phyloP scores from a whole-genome alignment of 1,140 invertebrate species.

The Lutraria rhynchaena region DNA sequence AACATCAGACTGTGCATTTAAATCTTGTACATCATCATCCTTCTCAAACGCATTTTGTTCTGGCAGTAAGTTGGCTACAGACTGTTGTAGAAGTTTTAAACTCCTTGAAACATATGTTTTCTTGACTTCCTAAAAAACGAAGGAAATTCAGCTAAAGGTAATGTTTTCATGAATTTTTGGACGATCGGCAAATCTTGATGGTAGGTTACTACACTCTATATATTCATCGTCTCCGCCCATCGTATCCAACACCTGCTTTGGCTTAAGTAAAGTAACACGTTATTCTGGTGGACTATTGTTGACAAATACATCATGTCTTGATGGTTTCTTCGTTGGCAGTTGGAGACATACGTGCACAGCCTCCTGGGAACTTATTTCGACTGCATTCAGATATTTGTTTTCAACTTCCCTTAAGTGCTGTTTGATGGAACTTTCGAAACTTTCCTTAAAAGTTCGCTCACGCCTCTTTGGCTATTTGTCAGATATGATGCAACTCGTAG shows the following conservation, averaged over 20 bases:
- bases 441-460: conserved; percentile 49
- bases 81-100: not conserved
- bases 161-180: not conserved
- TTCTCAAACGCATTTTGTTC: conserved; percentile 11
- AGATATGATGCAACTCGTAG: conserved; percentile 60
- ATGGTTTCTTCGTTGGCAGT: conserved; percentile 46
- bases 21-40: too few relatives aligned
- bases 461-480: conserved; percentile 61
- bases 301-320: conserved; percentile 53
- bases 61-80: conserved; percentile 14
- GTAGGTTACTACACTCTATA: conserved; percentile 40
- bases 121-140: conserved; percentile 12
- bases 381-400: conserved; percentile 59
- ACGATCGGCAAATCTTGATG: conserved; percentile 25
- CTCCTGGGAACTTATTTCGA: conserved; percentile 62
- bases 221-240: conserved; percentile 41
- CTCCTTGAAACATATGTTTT: not conserved
- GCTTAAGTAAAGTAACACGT: conserved; percentile 59
- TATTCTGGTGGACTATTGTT: conserved; percentile 57
- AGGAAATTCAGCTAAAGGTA: conserved; percentile 42
- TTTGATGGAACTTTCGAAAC: conserved; percentile 58
- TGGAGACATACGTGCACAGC: conserved; percentile 51
- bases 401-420: conserved; percentile 57
- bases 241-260: conserved; percentile 5
- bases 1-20: too few relatives aligned